Evolutionary conservation across 1,140 invertebrate species (phyloP), one percentile per base, ranked within the genome.

Genomic region (Andrena cerasifolii): DNA sequence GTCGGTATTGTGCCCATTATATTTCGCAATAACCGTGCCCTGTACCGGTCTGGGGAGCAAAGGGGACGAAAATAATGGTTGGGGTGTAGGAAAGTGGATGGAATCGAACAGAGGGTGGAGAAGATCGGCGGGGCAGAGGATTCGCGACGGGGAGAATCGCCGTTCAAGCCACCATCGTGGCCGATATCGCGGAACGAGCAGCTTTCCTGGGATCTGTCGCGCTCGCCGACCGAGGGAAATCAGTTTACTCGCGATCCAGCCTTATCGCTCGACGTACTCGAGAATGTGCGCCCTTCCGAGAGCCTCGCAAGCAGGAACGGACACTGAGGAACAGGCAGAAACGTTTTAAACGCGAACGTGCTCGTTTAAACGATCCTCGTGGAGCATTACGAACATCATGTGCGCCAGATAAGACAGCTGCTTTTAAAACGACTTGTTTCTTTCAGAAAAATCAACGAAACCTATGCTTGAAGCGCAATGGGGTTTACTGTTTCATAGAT

Each of bases 161-260:
- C 65, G 6, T 47, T 24, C 33, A 65, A 76, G 61, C 49, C 62
- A 65, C 43, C 80, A 65, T 65, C 77, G 56, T 40, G 33, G 31
- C 58, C 75, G 71, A 83, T 83, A 83, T 78, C 82, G 68, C 40
- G 75, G 26, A 83, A 83, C 63, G 80, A 82, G 62, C 79, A 76
- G 62, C 78, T 68, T 61, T 63, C 49, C 56, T 5, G 26, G 40
- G 31, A 36, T 31, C 58, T 24, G 5, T 1, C 36, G 51, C 66
- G 63, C 73, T 82, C 67, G 61, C 53, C 74, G 45, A 53, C 51
- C 61, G 76, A 84, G 76, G 12, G 54, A 84, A 82, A 82, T 84
- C 80, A 63, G 82, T 82, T 79, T 71, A 24, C n/a, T 31, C 33
- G 45, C 70, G 80, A 33, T 40, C 8, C 51, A 21, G 18, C 47